These are phyloP conservation scores for Cryptocephalus moraei DNA, from an alignment of 2,888 invertebrate genomes.

Conservation along the genomic window DNA sequence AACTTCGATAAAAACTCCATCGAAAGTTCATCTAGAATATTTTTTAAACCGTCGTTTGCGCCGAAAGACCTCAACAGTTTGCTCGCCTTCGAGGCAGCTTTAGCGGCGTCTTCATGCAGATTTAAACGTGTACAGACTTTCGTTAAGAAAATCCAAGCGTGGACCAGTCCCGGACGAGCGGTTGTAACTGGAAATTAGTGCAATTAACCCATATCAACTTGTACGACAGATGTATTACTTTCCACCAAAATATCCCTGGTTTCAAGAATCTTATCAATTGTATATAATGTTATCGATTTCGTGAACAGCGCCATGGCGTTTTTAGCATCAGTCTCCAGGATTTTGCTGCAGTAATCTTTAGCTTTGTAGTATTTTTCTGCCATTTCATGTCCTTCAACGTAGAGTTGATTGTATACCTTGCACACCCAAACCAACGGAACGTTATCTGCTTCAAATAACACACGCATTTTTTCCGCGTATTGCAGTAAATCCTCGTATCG, in stretches of 20 bases:
- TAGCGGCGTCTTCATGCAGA: slow-evolving; percentile 42
- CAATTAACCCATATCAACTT: not conserved
- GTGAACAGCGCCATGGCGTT: slow-evolving; percentile 53
- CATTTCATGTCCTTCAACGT: slow-evolving; percentile 24
- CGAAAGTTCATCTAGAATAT: slow-evolving; percentile 27
- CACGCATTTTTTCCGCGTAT: slow-evolving; percentile 41
- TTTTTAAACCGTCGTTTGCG: slow-evolving; percentile 25
- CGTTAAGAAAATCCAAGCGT: slow-evolving; percentile 42
- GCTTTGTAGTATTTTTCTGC: slow-evolving; percentile 10
- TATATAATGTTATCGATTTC: slow-evolving; percentile 46
- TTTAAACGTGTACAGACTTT: slow-evolving; percentile 41
- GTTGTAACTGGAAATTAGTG: slow-evolving; percentile 24
- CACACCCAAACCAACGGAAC: slow-evolving; percentile 53
- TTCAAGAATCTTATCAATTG: slow-evolving; percentile 44
- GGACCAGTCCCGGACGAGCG: slow-evolving; percentile 36
- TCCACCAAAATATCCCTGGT: slow-evolving; percentile 43
- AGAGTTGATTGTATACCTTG: slow-evolving; percentile 44
- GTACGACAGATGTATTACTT: slow-evolving; percentile 22
- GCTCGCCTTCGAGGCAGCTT: slow-evolving; percentile 32
- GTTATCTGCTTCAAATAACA: slow-evolving; percentile 39
- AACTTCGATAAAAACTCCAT: slow-evolving; percentile 38
- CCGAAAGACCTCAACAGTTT: slow-evolving; percentile 29
- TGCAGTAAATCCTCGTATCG: slow-evolving; percentile 38
- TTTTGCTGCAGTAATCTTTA: slow-evolving; percentile 37
- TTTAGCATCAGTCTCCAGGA: slow-evolving; percentile 47